Evolutionary conservation across 2,797 vertebrate genomes (phyloP).

Genomic region (Lagocephalus sceleratus): DNA sequence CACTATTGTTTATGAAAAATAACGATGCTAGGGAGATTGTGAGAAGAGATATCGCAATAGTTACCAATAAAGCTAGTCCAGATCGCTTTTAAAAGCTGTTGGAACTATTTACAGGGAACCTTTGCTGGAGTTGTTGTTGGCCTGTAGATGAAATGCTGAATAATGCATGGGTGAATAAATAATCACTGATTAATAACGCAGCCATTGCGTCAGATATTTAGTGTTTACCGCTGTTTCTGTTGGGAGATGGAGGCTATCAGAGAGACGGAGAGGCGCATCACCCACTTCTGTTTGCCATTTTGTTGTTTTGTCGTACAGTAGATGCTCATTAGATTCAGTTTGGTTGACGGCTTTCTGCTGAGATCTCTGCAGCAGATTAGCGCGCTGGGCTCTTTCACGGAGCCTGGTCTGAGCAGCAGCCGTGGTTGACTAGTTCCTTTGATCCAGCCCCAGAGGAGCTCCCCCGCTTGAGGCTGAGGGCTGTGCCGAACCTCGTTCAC

Average conservation of each 20-base stretch:
- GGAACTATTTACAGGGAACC: too few species aligned
- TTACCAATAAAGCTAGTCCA: too few species aligned
- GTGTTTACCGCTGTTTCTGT: not conserved
- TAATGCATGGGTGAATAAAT: too few species aligned
- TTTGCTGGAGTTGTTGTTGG: too few species aligned
- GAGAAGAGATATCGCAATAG: too few species aligned
- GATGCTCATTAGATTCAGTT: conserved; percentile 53
- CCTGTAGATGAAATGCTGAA: too few species aligned
- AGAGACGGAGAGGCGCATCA: conserved; percentile 4
- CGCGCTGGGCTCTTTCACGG: conserved; percentile 60
- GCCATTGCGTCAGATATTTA: too few species aligned
- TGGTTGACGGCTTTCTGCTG: conserved; percentile 38
- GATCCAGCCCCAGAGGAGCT: conserved; percentile 64
- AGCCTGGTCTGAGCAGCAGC: conserved; percentile 62
- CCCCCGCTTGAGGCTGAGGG: conserved; percentile 39
- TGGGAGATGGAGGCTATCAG: conserved; percentile 3
- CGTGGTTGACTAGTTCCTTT: conserved; percentile 65
- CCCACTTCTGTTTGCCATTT: conserved; percentile 20
- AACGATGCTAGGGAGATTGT: too few species aligned
- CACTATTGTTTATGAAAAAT: too few species aligned
- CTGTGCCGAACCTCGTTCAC: conserved; percentile 49
- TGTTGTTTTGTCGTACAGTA: conserved; percentile 18
- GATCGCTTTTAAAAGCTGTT: too few species aligned
- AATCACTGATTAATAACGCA: too few species aligned
- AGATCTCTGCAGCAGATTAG: conserved; percentile 58